Percentiles rank a stretch among this genome's conserved stretches.
Conservation (phyloP, 2,797 vertebrate species). For the Salarias fasciatus region DNA sequence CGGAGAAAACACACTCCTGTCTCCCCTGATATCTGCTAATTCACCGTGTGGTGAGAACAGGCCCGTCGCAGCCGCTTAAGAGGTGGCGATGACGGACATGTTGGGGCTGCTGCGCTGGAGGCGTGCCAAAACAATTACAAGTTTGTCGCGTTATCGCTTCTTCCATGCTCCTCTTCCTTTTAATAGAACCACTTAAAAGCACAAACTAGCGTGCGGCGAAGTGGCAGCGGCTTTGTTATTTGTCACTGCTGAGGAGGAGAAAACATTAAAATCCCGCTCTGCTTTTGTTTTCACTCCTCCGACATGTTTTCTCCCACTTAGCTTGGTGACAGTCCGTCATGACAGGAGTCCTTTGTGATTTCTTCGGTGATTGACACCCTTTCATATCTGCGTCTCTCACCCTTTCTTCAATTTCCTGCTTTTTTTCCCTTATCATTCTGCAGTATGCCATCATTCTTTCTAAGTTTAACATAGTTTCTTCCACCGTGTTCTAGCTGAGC, state of each 20-base stretch:
- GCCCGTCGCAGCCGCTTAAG: constrained; percentile 15
- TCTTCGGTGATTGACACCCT: constrained; percentile 45
- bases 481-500: neutral
- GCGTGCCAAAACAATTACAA: constrained; percentile 37
- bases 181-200: neutral
- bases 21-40: constrained; percentile 13
- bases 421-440: constrained; percentile 2
- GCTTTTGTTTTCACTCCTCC: constrained; percentile 55
- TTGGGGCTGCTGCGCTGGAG: constrained; percentile 25
- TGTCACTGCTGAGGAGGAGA: neutral
- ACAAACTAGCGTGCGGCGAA: neutral
- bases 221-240: constrained; percentile 38
- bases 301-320: constrained; percentile 44
- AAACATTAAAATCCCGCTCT: constrained; percentile 10
- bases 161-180: constrained; percentile 3
- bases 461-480: constrained; percentile 16
- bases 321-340: constrained; percentile 37
- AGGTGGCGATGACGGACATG: constrained; percentile 37
- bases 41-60: neutral
- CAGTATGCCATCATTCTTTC: neutral
- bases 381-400: neutral
- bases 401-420: constrained; percentile 19
- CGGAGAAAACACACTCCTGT: neutral
- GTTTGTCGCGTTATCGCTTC: constrained; percentile 34
- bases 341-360: constrained; percentile 43